Percentiles rank a stretch among this genome's conserved stretches.
These are phyloP conservation scores for Carcharodon carcharias DNA, from an alignment of 2,797 vertebrate species.

Conservation along the genomic window DNA sequence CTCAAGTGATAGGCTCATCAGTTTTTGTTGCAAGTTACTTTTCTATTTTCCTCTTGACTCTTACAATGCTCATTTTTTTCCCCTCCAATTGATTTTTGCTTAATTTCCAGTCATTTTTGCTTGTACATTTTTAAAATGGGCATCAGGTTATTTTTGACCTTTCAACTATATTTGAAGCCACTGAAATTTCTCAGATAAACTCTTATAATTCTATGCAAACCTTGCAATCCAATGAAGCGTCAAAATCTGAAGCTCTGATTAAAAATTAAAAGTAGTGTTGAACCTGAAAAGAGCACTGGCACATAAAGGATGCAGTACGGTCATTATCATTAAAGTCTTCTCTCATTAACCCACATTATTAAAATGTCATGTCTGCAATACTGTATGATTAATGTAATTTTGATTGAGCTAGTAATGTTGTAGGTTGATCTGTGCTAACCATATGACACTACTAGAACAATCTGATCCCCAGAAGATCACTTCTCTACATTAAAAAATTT, in stretches of 20 bases:
- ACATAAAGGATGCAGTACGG: not conserved
- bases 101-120: not conserved
- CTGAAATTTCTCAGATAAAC: not conserved
- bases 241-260: not conserved
- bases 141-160: not conserved
- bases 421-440: not conserved
- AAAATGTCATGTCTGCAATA: not conserved
- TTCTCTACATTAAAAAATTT: not conserved
- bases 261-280: not conserved
- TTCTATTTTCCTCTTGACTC: not conserved
- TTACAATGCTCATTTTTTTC: not conserved
- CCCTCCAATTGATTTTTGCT: not conserved
- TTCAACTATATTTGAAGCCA: not conserved
- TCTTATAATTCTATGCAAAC: not conserved
- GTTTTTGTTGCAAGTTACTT: not conserved
- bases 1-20: not conserved
- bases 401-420: not conserved
- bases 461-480: not conserved
- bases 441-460: not conserved
- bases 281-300: not conserved
- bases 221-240: not conserved
- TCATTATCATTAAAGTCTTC: not conserved
- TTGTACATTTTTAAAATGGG: not conserved
- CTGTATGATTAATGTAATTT: not conserved
- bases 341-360: not conserved